Evolutionary conservation across 2,113 vertebrate species (phyloP).

Genomic region (Xiphias gladius): DNA sequence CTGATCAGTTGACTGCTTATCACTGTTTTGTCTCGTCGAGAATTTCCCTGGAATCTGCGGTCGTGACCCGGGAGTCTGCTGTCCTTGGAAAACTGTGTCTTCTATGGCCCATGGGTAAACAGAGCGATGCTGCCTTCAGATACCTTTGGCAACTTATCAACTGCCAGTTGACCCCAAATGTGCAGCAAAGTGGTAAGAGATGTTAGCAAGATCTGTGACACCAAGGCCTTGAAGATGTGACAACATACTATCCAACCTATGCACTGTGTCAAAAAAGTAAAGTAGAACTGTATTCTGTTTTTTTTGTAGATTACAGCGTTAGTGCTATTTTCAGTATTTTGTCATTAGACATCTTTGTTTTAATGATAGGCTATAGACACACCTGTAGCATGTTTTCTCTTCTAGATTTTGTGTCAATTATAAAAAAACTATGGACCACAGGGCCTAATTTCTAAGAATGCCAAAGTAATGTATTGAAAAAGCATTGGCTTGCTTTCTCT

Average conservation of each 20-base stretch:
- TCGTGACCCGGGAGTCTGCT: constrained; percentile 22
- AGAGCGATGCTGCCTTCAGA: constrained; percentile 47
- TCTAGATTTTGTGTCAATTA: neutral
- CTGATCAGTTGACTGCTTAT: constrained; percentile 22
- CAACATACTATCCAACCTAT: neutral
- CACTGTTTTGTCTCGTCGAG: neutral
- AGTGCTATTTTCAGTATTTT: neutral
- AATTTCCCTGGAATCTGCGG: constrained; percentile 21
- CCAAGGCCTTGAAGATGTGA: neutral
- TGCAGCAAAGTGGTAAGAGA: neutral
- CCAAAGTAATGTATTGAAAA: neutral
- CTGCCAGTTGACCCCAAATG: neutral
- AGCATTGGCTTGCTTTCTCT: neutral
- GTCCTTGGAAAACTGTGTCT: constrained; percentile 31
- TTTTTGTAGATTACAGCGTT: neutral
- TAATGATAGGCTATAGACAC: neutral
- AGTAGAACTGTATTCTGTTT: neutral
- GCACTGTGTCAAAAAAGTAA: neutral
- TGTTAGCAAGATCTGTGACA: neutral
- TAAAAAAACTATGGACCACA: neutral
- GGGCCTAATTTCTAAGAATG: neutral
- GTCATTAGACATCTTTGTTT: neutral
- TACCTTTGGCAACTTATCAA: constrained; percentile 1
- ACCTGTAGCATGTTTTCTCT: neutral
- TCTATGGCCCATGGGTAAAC: constrained; percentile 9